Conservation (phyloP, 2,797 vertebrate genomes). For the Onychomys torridus region DNA sequence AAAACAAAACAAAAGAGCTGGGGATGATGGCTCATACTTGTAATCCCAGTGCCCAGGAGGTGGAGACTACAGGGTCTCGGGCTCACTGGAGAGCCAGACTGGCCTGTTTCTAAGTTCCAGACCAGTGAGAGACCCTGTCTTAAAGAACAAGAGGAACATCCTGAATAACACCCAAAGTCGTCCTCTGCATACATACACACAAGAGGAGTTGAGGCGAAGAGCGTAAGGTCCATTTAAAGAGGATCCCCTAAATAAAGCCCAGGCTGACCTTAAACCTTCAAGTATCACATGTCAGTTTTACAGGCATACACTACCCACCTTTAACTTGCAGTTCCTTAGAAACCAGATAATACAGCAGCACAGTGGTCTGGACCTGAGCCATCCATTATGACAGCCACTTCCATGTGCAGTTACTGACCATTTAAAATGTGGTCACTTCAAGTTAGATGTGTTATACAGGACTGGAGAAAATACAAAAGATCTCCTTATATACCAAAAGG, state of each 20-base stretch:
- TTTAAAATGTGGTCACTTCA: background rate
- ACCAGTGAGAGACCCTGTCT: background rate
- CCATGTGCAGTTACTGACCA: background rate
- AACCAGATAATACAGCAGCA: background rate
- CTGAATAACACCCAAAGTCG: background rate
- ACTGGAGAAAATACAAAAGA: slow-evolving; percentile 3
- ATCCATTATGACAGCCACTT: background rate
- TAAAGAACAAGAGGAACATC: background rate
- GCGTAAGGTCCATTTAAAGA: background rate
- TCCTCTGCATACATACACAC: background rate
- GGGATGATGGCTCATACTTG: background rate
- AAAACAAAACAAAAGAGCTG: background rate
- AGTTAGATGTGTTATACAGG: background rate
- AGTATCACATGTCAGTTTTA: background rate
- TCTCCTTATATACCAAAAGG: background rate
- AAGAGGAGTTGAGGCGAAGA: background rate
- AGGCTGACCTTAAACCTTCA: background rate
- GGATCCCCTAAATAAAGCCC: background rate
- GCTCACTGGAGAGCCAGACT: background rate
- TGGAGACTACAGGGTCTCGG: background rate
- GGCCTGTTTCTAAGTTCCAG: background rate
- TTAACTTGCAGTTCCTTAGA: background rate
- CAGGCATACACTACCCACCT: background rate
- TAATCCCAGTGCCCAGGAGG: background rate
- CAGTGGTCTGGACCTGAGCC: background rate